Conservation (phyloP, 2,888 invertebrate species). For the Oscheius sp. region DNA sequence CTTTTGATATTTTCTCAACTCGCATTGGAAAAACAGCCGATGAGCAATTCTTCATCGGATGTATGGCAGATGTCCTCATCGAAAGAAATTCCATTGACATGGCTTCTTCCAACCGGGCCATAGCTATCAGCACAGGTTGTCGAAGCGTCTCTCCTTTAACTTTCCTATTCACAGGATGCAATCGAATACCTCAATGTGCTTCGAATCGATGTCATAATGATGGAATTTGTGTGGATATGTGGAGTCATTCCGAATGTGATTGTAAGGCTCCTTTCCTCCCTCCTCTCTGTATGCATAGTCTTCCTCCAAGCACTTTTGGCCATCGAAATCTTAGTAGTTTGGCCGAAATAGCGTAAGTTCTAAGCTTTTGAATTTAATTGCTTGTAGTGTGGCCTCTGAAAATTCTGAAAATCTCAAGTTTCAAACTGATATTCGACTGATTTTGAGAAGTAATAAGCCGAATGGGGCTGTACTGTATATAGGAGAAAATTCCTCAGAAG, state of each 20-base stretch:
- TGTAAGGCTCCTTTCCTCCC: conserved; percentile 61
- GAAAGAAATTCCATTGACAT: conserved; percentile 40
- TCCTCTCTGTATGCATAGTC: conserved; percentile 55
- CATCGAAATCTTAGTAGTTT: conserved; percentile 33
- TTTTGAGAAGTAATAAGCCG: conserved; percentile 52
- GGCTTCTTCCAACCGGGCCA: conserved; percentile 37
- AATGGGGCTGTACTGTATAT: conserved; percentile 54
- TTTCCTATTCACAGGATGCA: conserved; percentile 46
- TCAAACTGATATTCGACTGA: conserved; percentile 57
- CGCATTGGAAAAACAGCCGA: conserved; percentile 49
- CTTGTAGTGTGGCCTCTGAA: conserved; percentile 23
- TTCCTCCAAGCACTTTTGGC: conserved; percentile 65
- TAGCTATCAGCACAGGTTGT: conserved; percentile 37
- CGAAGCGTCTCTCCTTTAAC: too few relatives aligned
- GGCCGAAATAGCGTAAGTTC: conserved; percentile 25
- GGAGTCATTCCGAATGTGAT: conserved; percentile 59
- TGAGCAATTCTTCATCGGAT: conserved; percentile 53
- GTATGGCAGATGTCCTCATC: conserved; percentile 58
- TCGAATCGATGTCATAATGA: conserved; percentile 57
- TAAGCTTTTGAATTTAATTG: background rate
- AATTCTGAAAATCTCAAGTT: conserved; percentile 33
- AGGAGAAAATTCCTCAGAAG: conserved; percentile 53
- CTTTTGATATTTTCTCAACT: conserved; percentile 54
- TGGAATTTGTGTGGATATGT: conserved; percentile 61
- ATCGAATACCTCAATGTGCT: conserved; percentile 55